These are phyloP conservation scores for Ophion ventricosus DNA, from an alignment of 2,888 invertebrate genomes.

Conservation along the genomic window DNA sequence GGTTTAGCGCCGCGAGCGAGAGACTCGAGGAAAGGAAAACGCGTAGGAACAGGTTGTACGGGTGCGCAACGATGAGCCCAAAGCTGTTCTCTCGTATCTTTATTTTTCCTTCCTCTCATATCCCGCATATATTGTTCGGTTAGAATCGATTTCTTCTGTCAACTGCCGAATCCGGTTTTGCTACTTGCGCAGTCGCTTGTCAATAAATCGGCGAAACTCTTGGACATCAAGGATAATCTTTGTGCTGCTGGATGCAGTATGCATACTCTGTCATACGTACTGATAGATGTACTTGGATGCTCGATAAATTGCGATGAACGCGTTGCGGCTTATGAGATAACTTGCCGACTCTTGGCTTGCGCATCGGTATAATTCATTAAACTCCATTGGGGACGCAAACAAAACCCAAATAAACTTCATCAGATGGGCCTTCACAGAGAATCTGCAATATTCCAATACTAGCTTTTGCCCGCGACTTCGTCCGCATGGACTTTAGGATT, in stretches of 20 bases:
- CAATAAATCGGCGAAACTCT: conserved; percentile 53
- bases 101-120: conserved; percentile 38
- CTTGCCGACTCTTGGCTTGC: not conserved
- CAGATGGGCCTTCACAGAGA: too few relatives aligned
- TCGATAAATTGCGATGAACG: conserved; percentile 22
- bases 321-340: not conserved
- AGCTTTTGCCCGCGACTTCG: too few relatives aligned
- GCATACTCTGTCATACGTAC: conserved; percentile 35
- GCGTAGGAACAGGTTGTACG: conserved; percentile 65
- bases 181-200: conserved; percentile 26
- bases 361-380: not conserved
- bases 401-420: too few relatives aligned
- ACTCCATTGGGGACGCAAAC: too few relatives aligned
- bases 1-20: conserved; percentile 54
- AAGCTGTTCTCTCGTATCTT: conserved; percentile 42
- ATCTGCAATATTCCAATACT: too few relatives aligned
- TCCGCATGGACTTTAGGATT: too few relatives aligned
- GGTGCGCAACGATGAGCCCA: conserved; percentile 57
- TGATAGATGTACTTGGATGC: conserved; percentile 25
- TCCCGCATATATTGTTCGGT: conserved; percentile 44
- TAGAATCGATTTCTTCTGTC: conserved; percentile 52
- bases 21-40: conserved; percentile 64
- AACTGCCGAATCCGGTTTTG: conserved; percentile 53
- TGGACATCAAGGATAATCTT: conserved; percentile 25
- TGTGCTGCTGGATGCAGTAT: conserved; percentile 48